phyloP scores from a whole-genome alignment of 2,113 vertebrate genomes.

The Dunckerocampus dactyliophorus region DNA sequence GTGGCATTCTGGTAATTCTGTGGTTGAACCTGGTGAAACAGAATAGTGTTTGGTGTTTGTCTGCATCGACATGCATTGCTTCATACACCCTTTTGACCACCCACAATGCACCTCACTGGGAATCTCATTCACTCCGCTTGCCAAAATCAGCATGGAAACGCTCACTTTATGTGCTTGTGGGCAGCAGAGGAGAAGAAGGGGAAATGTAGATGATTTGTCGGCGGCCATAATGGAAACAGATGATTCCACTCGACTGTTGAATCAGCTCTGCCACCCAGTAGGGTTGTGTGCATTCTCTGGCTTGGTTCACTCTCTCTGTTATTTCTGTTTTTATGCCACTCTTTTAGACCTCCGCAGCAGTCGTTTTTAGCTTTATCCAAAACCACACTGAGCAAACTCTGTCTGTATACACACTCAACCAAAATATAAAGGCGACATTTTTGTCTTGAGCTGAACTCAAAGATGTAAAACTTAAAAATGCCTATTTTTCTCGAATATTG shows the following conservation, averaged over 20 bases:
- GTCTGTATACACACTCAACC: background rate
- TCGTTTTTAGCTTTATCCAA: slow-evolving; percentile 2
- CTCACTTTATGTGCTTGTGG: slow-evolving; percentile 64
- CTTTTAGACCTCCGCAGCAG: slow-evolving; percentile 19
- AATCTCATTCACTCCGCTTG: slow-evolving; percentile 29
- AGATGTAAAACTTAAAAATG: too few relatives aligned
- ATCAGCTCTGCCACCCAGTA: slow-evolving; percentile 66
- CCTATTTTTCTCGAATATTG: too few relatives aligned
- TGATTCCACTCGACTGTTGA: slow-evolving; percentile 62
- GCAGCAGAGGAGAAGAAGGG: slow-evolving; percentile 53
- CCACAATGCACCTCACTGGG: slow-evolving; percentile 58
- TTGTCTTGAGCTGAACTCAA: too few relatives aligned
- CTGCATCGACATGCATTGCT: slow-evolving; percentile 32
- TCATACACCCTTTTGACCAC: slow-evolving; percentile 60
- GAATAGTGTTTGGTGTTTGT: slow-evolving; percentile 41
- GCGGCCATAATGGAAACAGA: slow-evolving; percentile 65
- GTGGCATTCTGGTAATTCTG: slow-evolving; percentile 55
- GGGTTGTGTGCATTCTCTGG: slow-evolving; percentile 34
- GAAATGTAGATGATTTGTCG: slow-evolving; percentile 67
- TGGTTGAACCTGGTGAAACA: slow-evolving; percentile 45
- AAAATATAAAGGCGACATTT: too few relatives aligned
- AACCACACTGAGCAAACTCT: background rate
- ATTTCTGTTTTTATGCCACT: slow-evolving; percentile 42
- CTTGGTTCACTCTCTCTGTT: slow-evolving; percentile 28
- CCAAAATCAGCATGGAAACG: slow-evolving; percentile 66